phyloP scores from a whole-genome alignment of 2,113 vertebrate species.

The Delphinus delphis region DNA sequence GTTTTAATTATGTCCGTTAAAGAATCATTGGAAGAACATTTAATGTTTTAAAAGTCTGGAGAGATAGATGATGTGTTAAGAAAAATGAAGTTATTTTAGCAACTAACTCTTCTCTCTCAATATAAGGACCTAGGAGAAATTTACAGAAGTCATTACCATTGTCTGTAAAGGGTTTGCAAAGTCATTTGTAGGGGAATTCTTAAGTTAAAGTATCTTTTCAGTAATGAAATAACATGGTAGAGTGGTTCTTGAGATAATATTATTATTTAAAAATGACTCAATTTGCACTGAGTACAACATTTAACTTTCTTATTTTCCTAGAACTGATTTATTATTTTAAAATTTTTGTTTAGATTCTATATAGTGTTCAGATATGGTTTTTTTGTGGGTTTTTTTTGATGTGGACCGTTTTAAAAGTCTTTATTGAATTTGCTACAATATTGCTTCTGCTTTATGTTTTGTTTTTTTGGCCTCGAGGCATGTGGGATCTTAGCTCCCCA shows the following conservation, averaged over 20 bases:
- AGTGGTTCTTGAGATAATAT: conserved; percentile 30
- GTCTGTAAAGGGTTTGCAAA: neutral
- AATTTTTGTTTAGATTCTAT: neutral
- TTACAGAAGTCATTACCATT: neutral
- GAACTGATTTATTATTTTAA: conserved; percentile 19
- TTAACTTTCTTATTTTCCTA: conserved; percentile 18
- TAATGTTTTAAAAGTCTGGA: conserved; percentile 32
- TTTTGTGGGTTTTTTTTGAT: too few species aligned
- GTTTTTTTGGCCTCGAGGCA: too few species aligned
- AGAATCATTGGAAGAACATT: conserved; percentile 31
- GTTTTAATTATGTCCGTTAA: conserved; percentile 56
- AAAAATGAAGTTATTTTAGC: neutral
- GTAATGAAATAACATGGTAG: neutral
- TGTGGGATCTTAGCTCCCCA: too few species aligned
- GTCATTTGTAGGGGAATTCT: neutral
- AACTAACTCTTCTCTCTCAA: neutral
- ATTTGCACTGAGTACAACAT: neutral
- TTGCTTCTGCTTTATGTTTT: too few species aligned
- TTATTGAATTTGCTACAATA: too few species aligned
- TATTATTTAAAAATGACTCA: conserved; percentile 46
- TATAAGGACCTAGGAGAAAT: neutral
- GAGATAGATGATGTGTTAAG: neutral
- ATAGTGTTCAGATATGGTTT: conserved; percentile 4
- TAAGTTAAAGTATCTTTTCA: neutral
- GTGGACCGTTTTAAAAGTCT: too few species aligned